These are phyloP conservation scores for Manis crassicaudata DNA, from an alignment of 2,797 vertebrate species.

Conservation along the genomic window DNA sequence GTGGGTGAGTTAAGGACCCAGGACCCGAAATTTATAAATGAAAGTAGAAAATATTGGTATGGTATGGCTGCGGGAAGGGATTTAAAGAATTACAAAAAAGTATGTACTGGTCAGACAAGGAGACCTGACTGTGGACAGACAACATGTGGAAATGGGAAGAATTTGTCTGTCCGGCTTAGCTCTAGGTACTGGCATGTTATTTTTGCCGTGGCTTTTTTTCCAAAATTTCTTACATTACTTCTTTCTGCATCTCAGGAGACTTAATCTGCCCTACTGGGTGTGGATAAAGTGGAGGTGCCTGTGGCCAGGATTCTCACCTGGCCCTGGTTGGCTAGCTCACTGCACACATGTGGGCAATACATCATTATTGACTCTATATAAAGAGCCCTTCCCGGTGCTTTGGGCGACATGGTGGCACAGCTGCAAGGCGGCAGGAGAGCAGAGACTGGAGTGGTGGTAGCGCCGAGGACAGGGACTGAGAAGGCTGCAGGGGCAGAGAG, in stretches of 20 bases:
- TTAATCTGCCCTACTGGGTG: background rate
- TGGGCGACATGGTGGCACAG: too few relatives aligned
- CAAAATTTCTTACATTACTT: background rate
- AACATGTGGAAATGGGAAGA: background rate
- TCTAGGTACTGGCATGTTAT: background rate
- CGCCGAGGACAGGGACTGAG: too few relatives aligned
- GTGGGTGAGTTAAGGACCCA: conserved; percentile 37
- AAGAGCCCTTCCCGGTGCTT: too few relatives aligned
- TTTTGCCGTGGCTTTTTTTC: background rate
- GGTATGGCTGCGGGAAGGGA: background rate
- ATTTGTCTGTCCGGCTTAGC: background rate
- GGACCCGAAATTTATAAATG: conserved; percentile 22
- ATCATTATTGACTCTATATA: too few relatives aligned
- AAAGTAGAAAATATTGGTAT: conserved; percentile 51
- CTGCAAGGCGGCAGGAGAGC: too few relatives aligned
- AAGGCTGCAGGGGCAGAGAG: too few relatives aligned
- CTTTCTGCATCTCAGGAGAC: background rate
- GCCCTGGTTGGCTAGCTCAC: too few relatives aligned
- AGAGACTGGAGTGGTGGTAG: too few relatives aligned
- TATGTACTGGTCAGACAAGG: conserved; percentile 32
- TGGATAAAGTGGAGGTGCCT: too few relatives aligned
- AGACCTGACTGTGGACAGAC: background rate
- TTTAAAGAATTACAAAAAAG: conserved; percentile 72
- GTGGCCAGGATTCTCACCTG: too few relatives aligned
- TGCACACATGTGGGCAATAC: too few relatives aligned